Conservation (phyloP, 2,888 invertebrate species). For the Drosophila austrosaltans region DNA sequence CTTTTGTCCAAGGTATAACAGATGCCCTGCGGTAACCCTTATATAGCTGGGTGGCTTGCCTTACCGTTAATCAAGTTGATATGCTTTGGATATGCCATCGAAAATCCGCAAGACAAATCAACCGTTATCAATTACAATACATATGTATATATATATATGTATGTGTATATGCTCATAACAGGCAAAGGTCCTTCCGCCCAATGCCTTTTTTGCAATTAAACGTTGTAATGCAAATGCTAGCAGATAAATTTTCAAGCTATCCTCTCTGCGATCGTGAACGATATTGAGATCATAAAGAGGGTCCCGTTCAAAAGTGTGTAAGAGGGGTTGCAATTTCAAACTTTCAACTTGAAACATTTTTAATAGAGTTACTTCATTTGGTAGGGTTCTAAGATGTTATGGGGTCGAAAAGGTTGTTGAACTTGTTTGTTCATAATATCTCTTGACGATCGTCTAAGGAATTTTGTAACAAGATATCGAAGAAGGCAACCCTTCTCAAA, state of each 20-base stretch:
- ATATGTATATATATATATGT: background rate
- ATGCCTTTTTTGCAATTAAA: slow-evolving; percentile 59
- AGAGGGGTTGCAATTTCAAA: slow-evolving; percentile 30
- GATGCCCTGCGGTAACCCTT: slow-evolving; percentile 11
- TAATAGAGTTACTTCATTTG: slow-evolving; percentile 2
- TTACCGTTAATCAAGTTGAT: slow-evolving; percentile 71
- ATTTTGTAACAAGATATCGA: slow-evolving; percentile 24
- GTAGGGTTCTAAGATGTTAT: slow-evolving; percentile 7
- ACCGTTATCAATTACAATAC: slow-evolving; percentile 74
- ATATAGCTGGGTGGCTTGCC: slow-evolving; percentile 40
- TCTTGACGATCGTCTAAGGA: slow-evolving; percentile 16
- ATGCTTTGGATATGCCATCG: slow-evolving; percentile 15
- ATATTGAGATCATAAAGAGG: slow-evolving; percentile 31
- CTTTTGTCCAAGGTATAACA: background rate
- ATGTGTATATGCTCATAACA: slow-evolving; percentile 40
- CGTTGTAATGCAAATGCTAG: slow-evolving; percentile 67
- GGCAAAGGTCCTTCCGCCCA: slow-evolving; percentile 52
- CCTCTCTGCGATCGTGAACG: background rate
- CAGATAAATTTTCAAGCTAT: slow-evolving; percentile 21
- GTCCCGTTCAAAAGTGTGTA: slow-evolving; percentile 35
- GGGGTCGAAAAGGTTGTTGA: slow-evolving; percentile 41
- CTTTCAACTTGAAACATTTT: slow-evolving; percentile 2
- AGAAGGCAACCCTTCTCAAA: slow-evolving; percentile 16
- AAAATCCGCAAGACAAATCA: slow-evolving; percentile 61
- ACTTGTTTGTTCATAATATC: slow-evolving; percentile 27